Evolutionary conservation across 1,140 invertebrate genomes (phyloP).

Genomic region (Rhyacophila brunnea): DNA sequence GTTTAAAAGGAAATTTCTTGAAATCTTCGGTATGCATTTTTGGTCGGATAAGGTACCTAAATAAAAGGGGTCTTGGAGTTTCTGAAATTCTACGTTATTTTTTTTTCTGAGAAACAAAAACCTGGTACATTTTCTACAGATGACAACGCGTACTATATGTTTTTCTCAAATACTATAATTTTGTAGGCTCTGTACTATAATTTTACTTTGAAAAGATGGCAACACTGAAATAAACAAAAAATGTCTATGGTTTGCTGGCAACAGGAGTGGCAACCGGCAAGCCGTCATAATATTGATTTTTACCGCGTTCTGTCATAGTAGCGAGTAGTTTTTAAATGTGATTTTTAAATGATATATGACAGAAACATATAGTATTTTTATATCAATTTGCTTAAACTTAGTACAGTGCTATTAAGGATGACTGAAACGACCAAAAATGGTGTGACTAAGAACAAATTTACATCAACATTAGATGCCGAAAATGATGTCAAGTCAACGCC

Average conservation of each 20-base stretch:
- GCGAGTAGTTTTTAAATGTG: slow-evolving; percentile 11
- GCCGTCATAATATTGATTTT: slow-evolving; percentile 31
- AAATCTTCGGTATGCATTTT: too few relatives aligned
- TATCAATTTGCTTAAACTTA: not conserved
- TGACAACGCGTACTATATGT: too few relatives aligned
- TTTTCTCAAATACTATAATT: too few relatives aligned
- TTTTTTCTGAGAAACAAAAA: too few relatives aligned
- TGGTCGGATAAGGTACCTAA: too few relatives aligned
- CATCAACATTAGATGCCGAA: slow-evolving; percentile 22
- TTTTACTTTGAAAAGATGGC: too few relatives aligned
- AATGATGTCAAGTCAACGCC: slow-evolving; percentile 27
- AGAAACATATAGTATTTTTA: slow-evolving; percentile 17
- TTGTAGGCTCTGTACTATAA: too few relatives aligned
- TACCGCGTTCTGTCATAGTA: slow-evolving; percentile 8
- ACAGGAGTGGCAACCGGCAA: slow-evolving; percentile 6
- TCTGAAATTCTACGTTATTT: too few relatives aligned
- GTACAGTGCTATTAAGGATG: slow-evolving; percentile 18
- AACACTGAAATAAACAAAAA: slow-evolving; percentile 12
- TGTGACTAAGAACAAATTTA: slow-evolving; percentile 19
- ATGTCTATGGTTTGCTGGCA: slow-evolving; percentile 25
- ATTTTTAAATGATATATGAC: slow-evolving; percentile 26
- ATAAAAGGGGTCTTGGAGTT: too few relatives aligned
- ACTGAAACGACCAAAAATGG: slow-evolving; percentile 13
- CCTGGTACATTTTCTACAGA: too few relatives aligned
- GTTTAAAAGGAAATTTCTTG: too few relatives aligned